Percentiles rank a stretch among this genome's conserved stretches.
These are phyloP conservation scores for Danionella dracula DNA, from an alignment of 2,797 vertebrate species.

Conservation along the genomic window DNA sequence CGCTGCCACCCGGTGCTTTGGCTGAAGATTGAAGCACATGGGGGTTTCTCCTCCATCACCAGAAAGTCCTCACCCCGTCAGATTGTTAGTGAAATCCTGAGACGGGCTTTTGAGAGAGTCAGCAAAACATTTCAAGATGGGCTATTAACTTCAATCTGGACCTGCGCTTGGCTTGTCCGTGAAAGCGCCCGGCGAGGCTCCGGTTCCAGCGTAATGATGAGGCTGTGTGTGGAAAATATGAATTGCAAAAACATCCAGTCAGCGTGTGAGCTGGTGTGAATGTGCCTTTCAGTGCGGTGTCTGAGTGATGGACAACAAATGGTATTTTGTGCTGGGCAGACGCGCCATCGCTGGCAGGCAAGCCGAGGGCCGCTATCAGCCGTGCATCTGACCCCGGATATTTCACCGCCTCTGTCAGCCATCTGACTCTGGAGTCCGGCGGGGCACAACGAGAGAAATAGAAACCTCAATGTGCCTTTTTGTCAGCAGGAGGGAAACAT, in stretches of 20 bases:
- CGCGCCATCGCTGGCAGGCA: conserved; percentile 53
- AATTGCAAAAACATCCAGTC: conserved; percentile 95
- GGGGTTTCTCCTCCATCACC: conserved; percentile 10
- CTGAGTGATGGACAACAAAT: conserved; percentile 94
- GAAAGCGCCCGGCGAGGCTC: conserved; percentile 82
- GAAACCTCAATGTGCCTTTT: conserved; percentile 20
- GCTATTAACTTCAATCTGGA: conserved; percentile 70
- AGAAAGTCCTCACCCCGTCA: conserved; percentile 33
- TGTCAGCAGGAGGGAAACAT: no score
- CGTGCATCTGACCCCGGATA: conserved; percentile 33
- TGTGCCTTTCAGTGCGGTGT: conserved; percentile 82
- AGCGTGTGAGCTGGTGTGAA: conserved; percentile 83
- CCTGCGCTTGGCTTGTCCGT: conserved; percentile 53
- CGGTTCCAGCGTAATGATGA: conserved; percentile 91
- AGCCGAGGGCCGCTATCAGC: conserved; percentile 33
- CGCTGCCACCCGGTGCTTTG: background rate
- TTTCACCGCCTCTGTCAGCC: conserved; percentile 36
- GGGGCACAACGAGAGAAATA: background rate
- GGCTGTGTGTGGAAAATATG: conserved; percentile 98
- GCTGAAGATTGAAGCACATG: conserved; percentile 17
- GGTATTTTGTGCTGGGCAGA: conserved; percentile 71
- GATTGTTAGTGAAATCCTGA: conserved; percentile 63
- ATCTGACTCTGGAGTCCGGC: conserved; percentile 5
- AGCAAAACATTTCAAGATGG: conserved; percentile 80
- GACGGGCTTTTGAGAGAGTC: conserved; percentile 52